Conservation (phyloP, 2,888 invertebrate genomes). For the Pharmacophagus antenor region DNA sequence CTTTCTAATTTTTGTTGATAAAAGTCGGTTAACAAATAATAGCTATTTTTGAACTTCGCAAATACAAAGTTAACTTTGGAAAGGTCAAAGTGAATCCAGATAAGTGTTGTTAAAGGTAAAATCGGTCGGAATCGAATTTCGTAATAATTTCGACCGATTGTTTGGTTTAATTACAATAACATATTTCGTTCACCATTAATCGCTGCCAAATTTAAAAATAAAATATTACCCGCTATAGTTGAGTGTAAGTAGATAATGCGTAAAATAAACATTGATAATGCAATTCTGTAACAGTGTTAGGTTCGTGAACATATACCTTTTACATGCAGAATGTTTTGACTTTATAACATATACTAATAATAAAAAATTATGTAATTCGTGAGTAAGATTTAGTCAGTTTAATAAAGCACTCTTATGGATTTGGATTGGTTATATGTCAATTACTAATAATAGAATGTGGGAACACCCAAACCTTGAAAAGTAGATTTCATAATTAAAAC, state of each 20-base stretch:
- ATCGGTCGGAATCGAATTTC: constrained; percentile 9
- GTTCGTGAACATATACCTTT: too few relatives aligned
- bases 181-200: not conserved
- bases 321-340: too few relatives aligned
- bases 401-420: too few relatives aligned
- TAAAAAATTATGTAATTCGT: too few relatives aligned
- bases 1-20: not conserved
- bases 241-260: not conserved
- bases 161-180: constrained; percentile 5
- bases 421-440: too few relatives aligned
- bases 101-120: constrained; percentile 11
- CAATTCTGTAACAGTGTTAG: not conserved
- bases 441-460: too few relatives aligned
- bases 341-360: too few relatives aligned
- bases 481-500: too few relatives aligned
- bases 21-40: not conserved
- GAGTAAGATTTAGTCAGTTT: too few relatives aligned
- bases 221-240: not conserved
- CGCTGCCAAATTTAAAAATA: not conserved
- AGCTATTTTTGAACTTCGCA: too few relatives aligned
- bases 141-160: constrained; percentile 8
- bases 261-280: not conserved
- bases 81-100: constrained; percentile 18
- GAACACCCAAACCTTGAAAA: too few relatives aligned
- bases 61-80: constrained; percentile 16